Evolutionary conservation across 2,113 vertebrate species (phyloP), one percentile per base, ranked within the genome.

Genomic region (Chlorodrepanis virens): DNA sequence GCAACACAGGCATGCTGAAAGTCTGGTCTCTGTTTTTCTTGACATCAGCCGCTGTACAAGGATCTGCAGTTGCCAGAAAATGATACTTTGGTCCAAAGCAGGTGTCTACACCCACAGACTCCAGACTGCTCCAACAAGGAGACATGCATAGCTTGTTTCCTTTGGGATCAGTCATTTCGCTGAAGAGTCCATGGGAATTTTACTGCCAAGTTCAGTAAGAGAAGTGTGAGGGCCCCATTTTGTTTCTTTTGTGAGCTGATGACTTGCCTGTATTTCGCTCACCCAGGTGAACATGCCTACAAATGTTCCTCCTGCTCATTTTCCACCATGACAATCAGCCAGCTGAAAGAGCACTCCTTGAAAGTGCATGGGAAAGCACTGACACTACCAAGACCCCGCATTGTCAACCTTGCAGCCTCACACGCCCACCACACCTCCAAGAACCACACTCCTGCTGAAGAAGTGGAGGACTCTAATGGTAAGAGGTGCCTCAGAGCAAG

Each of bases 251-350:
- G 95, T 96, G 97, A 97, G 96, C 96, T 97, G 96, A 97, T 97
- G 96, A 97, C 96, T 96, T 97, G 96, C 97, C 97, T 97, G 97
- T 97, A 97, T 97, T 97, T 86, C 77, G 90, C 93, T 94, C 84
- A 97, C 95, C 94, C 96, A 99, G 99, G 99, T 98, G 99, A 99
- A 97, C 98, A 99, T 98, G 98, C 98, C 72, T 99, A 99, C 98
- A 99, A 98, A 98, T 99, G 99, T 98, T 98, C 99, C 84, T 99
- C 98, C 86, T 99, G 99, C 97, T 96, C 99, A 49, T 99, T 99
- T 98, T 99, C 99, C 97, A 99, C 99, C 71, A 98, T 99, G 98
- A 99, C 99, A 97, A 99, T 99, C 98, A 99, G 98, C 97, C 99
- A 99, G 97, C 98, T 99, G 98, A 99, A 99, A 98, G 99, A 99